Evolutionary conservation across 1,140 invertebrate genomes (phyloP), one percentile per base, ranked within the genome.

Genomic region (Diabrotica virgifera): DNA sequence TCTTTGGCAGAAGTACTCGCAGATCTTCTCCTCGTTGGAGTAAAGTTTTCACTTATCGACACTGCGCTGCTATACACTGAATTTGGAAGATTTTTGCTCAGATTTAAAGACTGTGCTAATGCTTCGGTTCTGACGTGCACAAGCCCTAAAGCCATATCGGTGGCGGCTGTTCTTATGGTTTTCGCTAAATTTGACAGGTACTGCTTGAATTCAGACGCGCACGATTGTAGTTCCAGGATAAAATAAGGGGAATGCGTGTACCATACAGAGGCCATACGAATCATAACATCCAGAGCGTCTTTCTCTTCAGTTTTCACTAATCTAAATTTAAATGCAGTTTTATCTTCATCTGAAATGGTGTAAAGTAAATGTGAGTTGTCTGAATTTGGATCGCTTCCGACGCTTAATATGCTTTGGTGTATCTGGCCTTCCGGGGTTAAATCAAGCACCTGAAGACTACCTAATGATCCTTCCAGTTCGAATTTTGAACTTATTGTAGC

Each of bases 141-240:
- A 53, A 97, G 84, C 35, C 93, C 94, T 59, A 93, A 88, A 10
- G 95, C 95, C 86, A 97, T 94, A 80, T 97, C 95, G 0, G 93
- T 93, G 10, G 95, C 95, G 51, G 95, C 95, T 58, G 89, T 87
- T 72, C 90, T 90, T 66, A 97, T 92, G 14, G 93, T 93, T 46
- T 53, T 84, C 5, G 90, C 89, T 58, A 96, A 83, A 71, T 92
- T 89, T 36, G 89, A 81, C 38, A 88, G 77, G 77, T 87, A 86
- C 72, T 86, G 84, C 72, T 87, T 86, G 76, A 88, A 88, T 79
- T 86, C 85, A 8, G 88, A 87, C 11, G 90, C 87, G 79, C 94
- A 97, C 1, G 90, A 91, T 68, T 87, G 86, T 35, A 97, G 79
- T 77, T 97, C 95, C n/a, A 87, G 85, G 11, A 97, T 82, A 73